These are phyloP conservation scores for Onthophagus sagittarius DNA, from an alignment of 2,888 invertebrate species.

Conservation along the genomic window DNA sequence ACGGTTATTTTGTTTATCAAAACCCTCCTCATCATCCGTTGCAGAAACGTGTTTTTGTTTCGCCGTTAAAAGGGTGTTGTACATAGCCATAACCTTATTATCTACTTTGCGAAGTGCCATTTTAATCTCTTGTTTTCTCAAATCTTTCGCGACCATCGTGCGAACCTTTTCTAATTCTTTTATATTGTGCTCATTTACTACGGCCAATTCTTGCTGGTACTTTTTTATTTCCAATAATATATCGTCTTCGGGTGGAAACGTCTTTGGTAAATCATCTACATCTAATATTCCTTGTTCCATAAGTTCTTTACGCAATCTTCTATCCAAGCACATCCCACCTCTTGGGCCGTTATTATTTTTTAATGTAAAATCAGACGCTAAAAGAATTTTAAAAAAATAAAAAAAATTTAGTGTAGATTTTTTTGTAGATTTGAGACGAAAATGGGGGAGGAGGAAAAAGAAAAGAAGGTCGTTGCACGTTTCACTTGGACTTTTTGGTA, in stretches of 20 bases:
- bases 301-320: slow-evolving; percentile 78
- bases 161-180: slow-evolving; percentile 43
- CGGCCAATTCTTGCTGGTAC: slow-evolving; percentile 76
- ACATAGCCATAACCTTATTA: slow-evolving; percentile 69
- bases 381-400: too few species aligned
- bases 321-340: slow-evolving; percentile 71
- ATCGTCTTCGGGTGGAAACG: slow-evolving; percentile 71
- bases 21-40: slow-evolving; percentile 34
- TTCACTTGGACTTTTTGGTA: not conserved
- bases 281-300: slow-evolving; percentile 83
- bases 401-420: not conserved
- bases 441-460: not conserved
- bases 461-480: too few species aligned
- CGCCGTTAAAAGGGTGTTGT: slow-evolving; percentile 73
- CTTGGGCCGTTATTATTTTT: slow-evolving; percentile 35
- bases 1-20: slow-evolving; percentile 34
- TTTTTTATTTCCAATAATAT: slow-evolving; percentile 83
- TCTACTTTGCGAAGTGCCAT: slow-evolving; percentile 45
- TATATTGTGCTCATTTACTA: slow-evolving; percentile 74
- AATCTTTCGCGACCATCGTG: slow-evolving; percentile 40
- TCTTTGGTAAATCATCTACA: slow-evolving; percentile 61
- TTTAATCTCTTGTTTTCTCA: slow-evolving; percentile 44
- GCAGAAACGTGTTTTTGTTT: slow-evolving; percentile 76
- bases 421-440: not conserved
- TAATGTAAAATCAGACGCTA: slow-evolving; percentile 42